Percentiles rank a stretch among this genome's conserved stretches.
These are phyloP conservation scores for Timema podura DNA, from an alignment of 2,888 invertebrate genomes.

Conservation along the genomic window DNA sequence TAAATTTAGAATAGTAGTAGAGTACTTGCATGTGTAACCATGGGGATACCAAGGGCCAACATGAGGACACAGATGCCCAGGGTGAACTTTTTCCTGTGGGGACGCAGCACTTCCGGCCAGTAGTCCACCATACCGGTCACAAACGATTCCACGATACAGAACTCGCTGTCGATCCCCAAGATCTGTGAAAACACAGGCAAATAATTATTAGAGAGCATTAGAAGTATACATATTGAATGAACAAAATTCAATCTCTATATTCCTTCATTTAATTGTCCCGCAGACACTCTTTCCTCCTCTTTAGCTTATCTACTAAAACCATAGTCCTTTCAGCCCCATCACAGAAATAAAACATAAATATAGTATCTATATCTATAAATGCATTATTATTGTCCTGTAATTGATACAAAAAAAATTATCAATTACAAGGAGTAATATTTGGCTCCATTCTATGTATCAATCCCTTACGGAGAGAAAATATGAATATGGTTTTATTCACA, in stretches of 20 bases:
- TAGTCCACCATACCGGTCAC: conserved; percentile 57
- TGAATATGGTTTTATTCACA: no score
- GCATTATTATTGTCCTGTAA: no score
- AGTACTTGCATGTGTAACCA: conserved; percentile 57
- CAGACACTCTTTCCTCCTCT: not conserved
- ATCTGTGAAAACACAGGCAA: conserved; percentile 46
- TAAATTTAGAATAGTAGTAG: no score
- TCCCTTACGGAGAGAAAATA: no score
- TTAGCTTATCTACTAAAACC: no score
- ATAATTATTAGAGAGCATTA: not conserved
- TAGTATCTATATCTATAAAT: no score
- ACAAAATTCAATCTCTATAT: conserved; percentile 3
- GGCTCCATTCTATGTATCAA: no score
- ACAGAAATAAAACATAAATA: no score
- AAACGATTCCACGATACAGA: conserved; percentile 62
- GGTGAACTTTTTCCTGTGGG: conserved; percentile 62
- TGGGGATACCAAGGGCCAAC: conserved; percentile 57
- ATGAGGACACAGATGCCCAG: conserved; percentile 56
- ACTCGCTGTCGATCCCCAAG: conserved; percentile 70
- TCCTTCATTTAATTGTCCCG: not conserved
- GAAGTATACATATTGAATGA: not conserved
- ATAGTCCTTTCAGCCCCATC: no score
- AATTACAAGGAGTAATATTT: no score
- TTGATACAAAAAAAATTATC: no score
- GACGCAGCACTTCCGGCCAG: conserved; percentile 53